Conservation (phyloP, 2,888 invertebrate species). For the Coronaproctus castanopsis region DNA sequence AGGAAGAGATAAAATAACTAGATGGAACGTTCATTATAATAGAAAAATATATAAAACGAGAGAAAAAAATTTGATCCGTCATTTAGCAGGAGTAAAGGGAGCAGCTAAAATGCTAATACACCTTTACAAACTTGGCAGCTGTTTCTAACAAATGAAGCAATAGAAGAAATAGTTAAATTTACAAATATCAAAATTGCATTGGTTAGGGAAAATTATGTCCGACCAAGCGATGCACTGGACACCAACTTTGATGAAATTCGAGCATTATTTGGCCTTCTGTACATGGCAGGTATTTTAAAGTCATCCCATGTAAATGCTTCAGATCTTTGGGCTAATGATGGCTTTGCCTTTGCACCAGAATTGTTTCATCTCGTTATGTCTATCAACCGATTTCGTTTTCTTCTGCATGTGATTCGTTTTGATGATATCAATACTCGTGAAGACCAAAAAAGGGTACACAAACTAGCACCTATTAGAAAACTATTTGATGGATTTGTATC, state of each 20-base stretch:
- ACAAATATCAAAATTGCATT: background rate
- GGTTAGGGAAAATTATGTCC: background rate
- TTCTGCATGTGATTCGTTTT: too few species aligned
- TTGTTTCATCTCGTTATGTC: background rate
- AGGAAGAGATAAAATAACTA: too few species aligned
- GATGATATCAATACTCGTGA: too few species aligned
- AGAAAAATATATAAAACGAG: too few species aligned
- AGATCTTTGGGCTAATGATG: background rate
- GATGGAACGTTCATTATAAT: too few species aligned
- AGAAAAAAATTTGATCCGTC: too few species aligned
- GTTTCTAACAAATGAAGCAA: background rate
- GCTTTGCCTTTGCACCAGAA: background rate
- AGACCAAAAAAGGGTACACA: too few species aligned
- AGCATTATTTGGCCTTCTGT: background rate
- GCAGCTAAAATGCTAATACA: background rate
- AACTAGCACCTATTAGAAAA: too few species aligned
- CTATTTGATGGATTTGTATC: too few species aligned
- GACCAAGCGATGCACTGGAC: background rate
- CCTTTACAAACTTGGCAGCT: background rate
- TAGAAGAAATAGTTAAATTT: background rate
- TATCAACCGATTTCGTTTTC: too few species aligned
- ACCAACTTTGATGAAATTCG: background rate
- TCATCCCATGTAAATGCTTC: background rate
- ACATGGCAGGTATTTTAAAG: background rate
- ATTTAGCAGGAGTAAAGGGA: too few species aligned